These are phyloP conservation scores for Nothura maculosa DNA, from an alignment of 2,797 vertebrate genomes.

Conservation along the genomic window DNA sequence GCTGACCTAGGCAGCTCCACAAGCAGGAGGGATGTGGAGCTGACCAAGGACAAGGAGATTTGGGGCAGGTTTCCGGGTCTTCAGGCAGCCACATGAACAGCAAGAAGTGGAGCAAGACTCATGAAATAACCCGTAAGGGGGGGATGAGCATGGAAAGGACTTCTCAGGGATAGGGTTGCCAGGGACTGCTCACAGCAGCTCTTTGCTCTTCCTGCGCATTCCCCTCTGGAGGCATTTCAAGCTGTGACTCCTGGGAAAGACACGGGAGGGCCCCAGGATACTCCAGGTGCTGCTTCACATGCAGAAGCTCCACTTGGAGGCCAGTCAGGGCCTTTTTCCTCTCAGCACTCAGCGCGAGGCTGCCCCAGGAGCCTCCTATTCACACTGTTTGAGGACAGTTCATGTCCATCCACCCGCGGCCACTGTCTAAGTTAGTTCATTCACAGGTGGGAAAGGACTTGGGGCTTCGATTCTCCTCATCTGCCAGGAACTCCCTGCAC, in stretches of 20 bases:
- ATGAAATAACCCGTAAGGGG: background rate
- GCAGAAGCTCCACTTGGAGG: background rate
- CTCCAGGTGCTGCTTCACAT: background rate
- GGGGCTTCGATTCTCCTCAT: background rate
- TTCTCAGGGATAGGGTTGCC: background rate
- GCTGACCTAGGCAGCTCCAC: too few relatives aligned
- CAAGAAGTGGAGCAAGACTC: background rate
- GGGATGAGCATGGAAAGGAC: background rate
- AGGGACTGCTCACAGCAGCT: background rate
- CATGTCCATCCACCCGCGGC: background rate
- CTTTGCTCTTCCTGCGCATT: background rate
- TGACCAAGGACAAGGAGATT: too few relatives aligned
- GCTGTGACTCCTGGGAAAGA: background rate
- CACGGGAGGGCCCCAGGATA: background rate
- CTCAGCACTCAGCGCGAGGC: background rate
- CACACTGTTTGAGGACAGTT: background rate
- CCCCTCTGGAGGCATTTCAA: background rate
- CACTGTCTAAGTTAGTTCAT: background rate
- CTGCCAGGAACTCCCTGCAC: background rate
- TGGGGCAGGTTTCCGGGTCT: background rate
- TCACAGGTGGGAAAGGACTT: background rate
- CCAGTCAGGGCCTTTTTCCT: background rate
- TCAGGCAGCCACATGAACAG: background rate
- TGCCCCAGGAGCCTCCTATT: background rate
- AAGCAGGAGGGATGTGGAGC: background rate